Conservation (phyloP, 2,888 invertebrate species). For the Pandemis heparana region DNA sequence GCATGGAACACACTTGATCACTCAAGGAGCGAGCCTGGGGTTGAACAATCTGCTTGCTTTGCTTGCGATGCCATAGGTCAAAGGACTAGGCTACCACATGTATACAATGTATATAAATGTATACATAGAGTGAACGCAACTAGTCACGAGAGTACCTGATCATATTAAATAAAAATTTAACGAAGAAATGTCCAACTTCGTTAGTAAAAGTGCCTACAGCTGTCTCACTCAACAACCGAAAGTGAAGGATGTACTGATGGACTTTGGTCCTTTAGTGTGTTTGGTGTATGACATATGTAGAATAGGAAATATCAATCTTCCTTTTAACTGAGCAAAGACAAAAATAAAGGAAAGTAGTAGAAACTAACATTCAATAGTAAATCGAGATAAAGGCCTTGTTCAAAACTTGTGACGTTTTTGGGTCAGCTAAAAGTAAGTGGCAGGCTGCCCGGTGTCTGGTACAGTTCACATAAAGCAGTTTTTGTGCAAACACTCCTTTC, state of each 20-base stretch:
- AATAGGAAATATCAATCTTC: slow-evolving; percentile 16
- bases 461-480: slow-evolving; percentile 47
- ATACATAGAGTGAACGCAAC: too few species aligned
- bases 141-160: too few species aligned
- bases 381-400: slow-evolving; percentile 33
- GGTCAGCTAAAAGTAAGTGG: slow-evolving; percentile 43
- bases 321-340: slow-evolving; percentile 17
- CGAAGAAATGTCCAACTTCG: too few species aligned
- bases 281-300: neutral
- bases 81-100: too few species aligned
- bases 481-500: slow-evolving; percentile 59
- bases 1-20: too few species aligned
- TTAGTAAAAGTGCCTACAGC: neutral
- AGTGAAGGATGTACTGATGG: neutral
- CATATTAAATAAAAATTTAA: too few species aligned
- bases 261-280: neutral
- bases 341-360: slow-evolving; percentile 32
- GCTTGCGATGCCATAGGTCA: too few species aligned
- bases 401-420: slow-evolving; percentile 42
- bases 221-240: neutral
- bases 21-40: too few species aligned
- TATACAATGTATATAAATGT: too few species aligned
- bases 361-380: slow-evolving; percentile 18
- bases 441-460: slow-evolving; percentile 48
- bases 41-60: too few species aligned